Base-by-base conservation (phyloP, 1,140 invertebrate genomes). In the Trachymyrmex cornetzi region DNA sequence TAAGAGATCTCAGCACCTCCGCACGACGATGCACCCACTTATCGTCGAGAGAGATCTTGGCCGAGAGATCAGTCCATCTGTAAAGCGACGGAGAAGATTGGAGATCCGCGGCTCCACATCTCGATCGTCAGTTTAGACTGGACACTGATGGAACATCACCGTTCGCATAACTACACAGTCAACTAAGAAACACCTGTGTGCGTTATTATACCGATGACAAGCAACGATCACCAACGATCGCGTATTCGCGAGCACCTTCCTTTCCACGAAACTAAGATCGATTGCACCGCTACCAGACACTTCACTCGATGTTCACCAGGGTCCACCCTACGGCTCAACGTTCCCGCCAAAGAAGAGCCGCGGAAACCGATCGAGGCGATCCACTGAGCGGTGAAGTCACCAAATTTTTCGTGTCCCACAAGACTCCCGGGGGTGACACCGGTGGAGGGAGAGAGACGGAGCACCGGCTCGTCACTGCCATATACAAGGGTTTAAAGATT, bases 281-380 rank as follows among this genome's bases (percentile, higher is more conserved):
- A 81, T 81, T 55, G 30, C 77, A 81, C 77, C 64, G 66, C 24
- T 67, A 81, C 48, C 11, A 61, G 59, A 66, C 77, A 79, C 77
- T 66, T 66, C 72, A 75, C 72, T 75, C n/a, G 72, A 63, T 5
- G 57, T 77, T 77, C 75, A 77, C 75, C 55, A 66, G 12, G 27
- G 27, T 75, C 72, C 30, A 75, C 72, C 38, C 24, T 74, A 34
- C 27, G 27, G 6, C 12, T 75, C 11, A 75, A 75, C 38, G 77
- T 79, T 79, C 77, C 38, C 61, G 77, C 44, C 61, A 79, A 75
- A 48, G 59, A 19, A 48, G 79, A 19, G 16, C 6, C 50, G 67
- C 34, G 50, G 34, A 38, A 59, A 59, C 64, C 44, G 44, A 69
- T 81, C 55, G 81, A 48, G 24, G 19, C 48, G 48, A 50, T 75